These are phyloP conservation scores for Aphelenchoides fujianensis DNA, from an alignment of 1,140 invertebrate genomes.

Conservation along the genomic window DNA sequence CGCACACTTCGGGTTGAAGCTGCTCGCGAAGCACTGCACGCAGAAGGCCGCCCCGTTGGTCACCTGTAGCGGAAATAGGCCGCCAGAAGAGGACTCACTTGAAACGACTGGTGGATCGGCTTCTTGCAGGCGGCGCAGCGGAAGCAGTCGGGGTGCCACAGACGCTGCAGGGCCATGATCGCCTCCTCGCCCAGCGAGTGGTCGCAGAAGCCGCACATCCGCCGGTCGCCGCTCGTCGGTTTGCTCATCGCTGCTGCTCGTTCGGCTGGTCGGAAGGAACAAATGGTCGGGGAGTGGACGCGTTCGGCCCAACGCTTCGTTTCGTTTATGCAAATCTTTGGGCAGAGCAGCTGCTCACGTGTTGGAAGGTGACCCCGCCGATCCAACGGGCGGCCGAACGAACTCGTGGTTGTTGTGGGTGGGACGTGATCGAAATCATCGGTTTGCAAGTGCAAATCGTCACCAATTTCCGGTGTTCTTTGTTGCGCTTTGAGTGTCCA, in stretches of 20 bases:
- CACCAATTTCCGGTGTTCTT: no score
- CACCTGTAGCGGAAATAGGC: conserved; percentile 28
- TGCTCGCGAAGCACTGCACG: conserved; percentile 53
- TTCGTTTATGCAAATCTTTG: no score
- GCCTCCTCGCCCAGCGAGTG: conserved; percentile 55
- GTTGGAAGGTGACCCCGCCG: no score
- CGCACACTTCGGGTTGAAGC: conserved; percentile 58
- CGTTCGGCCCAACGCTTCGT: no score
- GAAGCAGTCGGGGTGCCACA: conserved; percentile 60
- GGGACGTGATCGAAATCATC: no score
- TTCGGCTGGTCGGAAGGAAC: no score
- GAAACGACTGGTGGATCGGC: conserved; percentile 59
- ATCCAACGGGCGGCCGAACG: no score
- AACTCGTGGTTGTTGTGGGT: no score
- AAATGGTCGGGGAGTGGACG: no score
- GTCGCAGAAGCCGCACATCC: conserved; percentile 47
- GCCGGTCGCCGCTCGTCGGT: conserved; percentile 43
- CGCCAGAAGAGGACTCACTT: conserved; percentile 25
- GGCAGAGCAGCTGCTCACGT: no score
- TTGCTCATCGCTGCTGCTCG: background rate
- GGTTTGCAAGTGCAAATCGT: no score
- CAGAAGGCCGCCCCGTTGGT: conserved; percentile 53
- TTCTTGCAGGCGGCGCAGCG: conserved; percentile 49
- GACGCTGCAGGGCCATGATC: conserved; percentile 48
- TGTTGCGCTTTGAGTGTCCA: no score